Base-by-base conservation (phyloP, 2,113 vertebrate species). In the Lutjanus erythropterus region DNA sequence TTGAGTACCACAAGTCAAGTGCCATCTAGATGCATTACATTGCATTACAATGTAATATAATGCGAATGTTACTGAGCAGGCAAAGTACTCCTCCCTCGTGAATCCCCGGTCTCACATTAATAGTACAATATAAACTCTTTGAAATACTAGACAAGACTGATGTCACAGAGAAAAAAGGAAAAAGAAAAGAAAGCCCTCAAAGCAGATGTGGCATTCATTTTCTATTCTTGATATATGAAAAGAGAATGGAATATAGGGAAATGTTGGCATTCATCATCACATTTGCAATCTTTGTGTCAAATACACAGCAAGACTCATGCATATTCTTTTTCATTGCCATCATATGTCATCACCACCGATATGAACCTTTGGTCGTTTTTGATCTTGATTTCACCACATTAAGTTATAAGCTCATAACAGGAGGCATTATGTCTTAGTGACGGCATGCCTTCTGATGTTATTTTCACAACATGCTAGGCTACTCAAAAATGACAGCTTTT, bases 101-200 rank as follows among this genome's bases (percentile, higher is more conserved):
- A 33, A 47, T 59, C 31, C 23, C 7, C 7, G 23, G 18, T 37
- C 9, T 31, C 23, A 25, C 39, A 47, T 33, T 46, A 53, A 46
- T 72, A n/a, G 23, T 58, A 15, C 61, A 53, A 42, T 23, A 0
- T 8, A 11, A 75, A 62, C 18, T 33, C 55, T 71, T 75, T 81
- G 35, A 84, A 75, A 41, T 56, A 14, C 23, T 10, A 64, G n/a
- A 68, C 12, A 18, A 7, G 33, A 31, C 68, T 60, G 60, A 23
- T 65, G 79, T 85, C 72, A 83, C 7, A 18, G 27, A 61, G 52
- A 44, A 29, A 37, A 71, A 53, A 0, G 49, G 16, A 62, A 25
- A 55, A 21, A 33, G 35, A 52, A 44, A 41, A 33, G 1, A 12
- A 3, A 5, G 16, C 37, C 52, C 58, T 71, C 19, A 46, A 75